Evolutionary conservation across 2,888 invertebrate species (phyloP).

Genomic region (Anagyrus pseudococci): DNA sequence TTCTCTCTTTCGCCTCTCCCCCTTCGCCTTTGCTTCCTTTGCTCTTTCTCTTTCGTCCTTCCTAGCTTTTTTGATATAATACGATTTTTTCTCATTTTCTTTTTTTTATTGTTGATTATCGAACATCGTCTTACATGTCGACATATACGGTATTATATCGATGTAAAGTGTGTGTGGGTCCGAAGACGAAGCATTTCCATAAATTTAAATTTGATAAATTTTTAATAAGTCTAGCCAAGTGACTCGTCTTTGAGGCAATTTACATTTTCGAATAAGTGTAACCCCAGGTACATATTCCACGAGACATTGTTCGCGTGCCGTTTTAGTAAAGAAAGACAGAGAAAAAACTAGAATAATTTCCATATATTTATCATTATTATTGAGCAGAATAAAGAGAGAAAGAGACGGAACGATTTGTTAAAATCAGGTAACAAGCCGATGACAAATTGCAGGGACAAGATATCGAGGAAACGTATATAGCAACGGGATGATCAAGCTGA

Average conservation of each 20-base stretch:
- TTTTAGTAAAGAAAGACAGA: neutral
- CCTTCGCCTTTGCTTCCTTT: neutral
- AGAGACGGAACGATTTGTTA: conserved; percentile 20
- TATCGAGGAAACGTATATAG: conserved; percentile 19
- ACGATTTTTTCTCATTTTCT: neutral
- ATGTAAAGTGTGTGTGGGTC: no score
- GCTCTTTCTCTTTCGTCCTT: neutral
- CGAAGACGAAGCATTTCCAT: no score
- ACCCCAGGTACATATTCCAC: no score
- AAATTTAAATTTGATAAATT: no score
- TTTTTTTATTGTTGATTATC: neutral
- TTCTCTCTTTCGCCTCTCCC: conserved; percentile 6
- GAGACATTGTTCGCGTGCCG: neutral
- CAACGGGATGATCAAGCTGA: no score
- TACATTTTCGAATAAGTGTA: neutral
- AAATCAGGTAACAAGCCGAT: conserved; percentile 35
- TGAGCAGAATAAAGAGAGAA: neutral
- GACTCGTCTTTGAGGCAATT: neutral
- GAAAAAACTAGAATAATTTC: no score
- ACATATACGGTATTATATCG: neutral
- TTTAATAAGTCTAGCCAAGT: no score
- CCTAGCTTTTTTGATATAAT: no score
- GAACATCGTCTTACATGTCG: neutral
- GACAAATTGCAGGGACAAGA: conserved; percentile 37
- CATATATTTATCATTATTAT: no score